Evolutionary conservation across 2,797 vertebrate genomes (phyloP).

Genomic region (Otolemur crassicaudatus): DNA sequence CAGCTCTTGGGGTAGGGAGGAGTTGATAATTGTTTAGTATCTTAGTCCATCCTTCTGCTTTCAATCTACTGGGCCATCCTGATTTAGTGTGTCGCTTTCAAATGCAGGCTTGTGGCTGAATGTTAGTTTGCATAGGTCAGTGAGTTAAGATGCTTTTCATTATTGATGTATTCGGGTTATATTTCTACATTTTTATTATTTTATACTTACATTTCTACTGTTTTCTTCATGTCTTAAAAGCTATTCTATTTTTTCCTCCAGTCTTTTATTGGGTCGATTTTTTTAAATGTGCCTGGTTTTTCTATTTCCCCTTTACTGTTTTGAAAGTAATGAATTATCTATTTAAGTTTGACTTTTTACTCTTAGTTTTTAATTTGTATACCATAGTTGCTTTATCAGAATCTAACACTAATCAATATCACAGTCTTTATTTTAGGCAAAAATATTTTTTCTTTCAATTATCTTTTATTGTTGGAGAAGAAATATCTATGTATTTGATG

Average conservation of each 20-base stretch:
- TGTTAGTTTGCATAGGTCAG: conserved; percentile 24
- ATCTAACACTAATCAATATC: conserved; percentile 9
- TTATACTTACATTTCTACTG: background rate
- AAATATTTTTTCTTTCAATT: background rate
- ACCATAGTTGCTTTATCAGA: conserved; percentile 27
- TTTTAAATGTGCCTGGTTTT: background rate
- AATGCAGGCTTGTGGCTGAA: background rate
- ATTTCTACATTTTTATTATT: conserved; percentile 9
- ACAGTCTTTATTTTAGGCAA: background rate
- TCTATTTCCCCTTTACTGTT: background rate
- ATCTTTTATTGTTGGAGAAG: background rate
- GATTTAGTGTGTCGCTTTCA: background rate
- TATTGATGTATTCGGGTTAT: background rate
- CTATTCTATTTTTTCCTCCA: background rate
- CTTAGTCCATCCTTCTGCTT: background rate
- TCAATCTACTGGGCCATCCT: conserved; percentile 14
- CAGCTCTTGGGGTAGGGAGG: background rate
- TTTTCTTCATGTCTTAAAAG: background rate
- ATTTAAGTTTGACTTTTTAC: conserved; percentile 11
- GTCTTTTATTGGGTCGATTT: background rate
- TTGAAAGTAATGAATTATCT: conserved; percentile 4
- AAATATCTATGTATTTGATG: background rate
- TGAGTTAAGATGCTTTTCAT: conserved; percentile 36
- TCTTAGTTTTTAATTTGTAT: conserved; percentile 46
- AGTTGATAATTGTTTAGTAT: background rate